Conservation (phyloP, 2,888 invertebrate species). For the Pemphredon lugubris region DNA sequence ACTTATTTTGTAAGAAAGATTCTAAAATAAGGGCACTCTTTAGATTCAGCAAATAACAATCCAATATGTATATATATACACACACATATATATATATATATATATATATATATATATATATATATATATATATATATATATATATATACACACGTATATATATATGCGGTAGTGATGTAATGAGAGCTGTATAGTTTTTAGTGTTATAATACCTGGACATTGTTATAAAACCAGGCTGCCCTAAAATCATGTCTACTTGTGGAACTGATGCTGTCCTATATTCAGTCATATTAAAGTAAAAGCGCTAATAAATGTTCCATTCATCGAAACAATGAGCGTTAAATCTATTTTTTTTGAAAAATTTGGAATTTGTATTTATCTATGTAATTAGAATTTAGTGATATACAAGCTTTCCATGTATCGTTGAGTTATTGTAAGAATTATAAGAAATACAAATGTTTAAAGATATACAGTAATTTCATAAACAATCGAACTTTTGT, state of each 20-base stretch:
- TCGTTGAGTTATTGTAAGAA: not conserved
- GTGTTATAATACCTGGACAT: constrained; percentile 25
- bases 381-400: no score
- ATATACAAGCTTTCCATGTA: not conserved
- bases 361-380: not conserved
- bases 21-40: not conserved
- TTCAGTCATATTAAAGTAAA: constrained; percentile 51
- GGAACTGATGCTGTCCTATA: constrained; percentile 32
- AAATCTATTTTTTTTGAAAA: constrained; percentile 7
- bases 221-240: constrained; percentile 26
- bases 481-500: no score
- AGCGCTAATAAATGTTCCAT: constrained; percentile 38
- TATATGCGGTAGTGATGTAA: constrained; percentile 25
- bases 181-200: constrained; percentile 25
- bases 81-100: constrained; percentile 2
- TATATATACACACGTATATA: no score
- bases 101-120: constrained; percentile 1
- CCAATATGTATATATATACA: not conserved
- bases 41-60: constrained; percentile 11
- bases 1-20: not conserved
- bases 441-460: no score
- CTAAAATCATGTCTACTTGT: constrained; percentile 35
- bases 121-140: constrained; percentile 3
- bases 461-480: no score
- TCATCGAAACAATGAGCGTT: not conserved